These are phyloP conservation scores for Catocala nupta DNA, from an alignment of 2,888 invertebrate genomes.

Conservation along the genomic window DNA sequence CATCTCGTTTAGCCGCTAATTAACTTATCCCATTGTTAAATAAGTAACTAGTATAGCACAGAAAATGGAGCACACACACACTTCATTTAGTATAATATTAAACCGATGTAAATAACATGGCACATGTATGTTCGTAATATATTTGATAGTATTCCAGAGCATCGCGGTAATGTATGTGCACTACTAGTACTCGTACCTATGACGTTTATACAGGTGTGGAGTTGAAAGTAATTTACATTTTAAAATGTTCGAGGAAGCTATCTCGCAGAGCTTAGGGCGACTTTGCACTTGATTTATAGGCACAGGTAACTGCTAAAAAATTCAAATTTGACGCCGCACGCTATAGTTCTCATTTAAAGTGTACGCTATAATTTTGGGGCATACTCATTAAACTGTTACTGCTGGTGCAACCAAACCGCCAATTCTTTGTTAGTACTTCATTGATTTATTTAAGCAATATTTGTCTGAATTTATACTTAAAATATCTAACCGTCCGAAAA, in stretches of 20 bases:
- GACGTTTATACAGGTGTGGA: slow-evolving; percentile 46
- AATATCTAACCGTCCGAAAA: too few species aligned
- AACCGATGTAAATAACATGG: too few species aligned
- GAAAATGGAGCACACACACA: too few species aligned
- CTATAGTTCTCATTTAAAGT: slow-evolving; percentile 65
- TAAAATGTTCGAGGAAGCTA: slow-evolving; percentile 80
- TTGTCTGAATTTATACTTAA: too few species aligned
- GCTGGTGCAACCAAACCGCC: slow-evolving; percentile 26
- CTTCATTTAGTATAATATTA: too few species aligned
- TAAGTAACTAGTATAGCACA: too few species aligned
- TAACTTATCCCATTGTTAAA: background rate
- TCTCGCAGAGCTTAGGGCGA: slow-evolving; percentile 80
- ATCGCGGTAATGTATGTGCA: slow-evolving; percentile 1
- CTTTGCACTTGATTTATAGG: slow-evolving; percentile 84
- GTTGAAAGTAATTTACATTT: slow-evolving; percentile 81
- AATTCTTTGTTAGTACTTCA: background rate
- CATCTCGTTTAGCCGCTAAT: background rate
- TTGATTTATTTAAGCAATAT: background rate
- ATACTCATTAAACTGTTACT: slow-evolving; percentile 66
- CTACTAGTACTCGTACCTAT: background rate
- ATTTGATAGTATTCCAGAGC: background rate
- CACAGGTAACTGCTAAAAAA: slow-evolving; percentile 85
- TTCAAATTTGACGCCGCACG: slow-evolving; percentile 75
- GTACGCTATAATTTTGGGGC: slow-evolving; percentile 61
- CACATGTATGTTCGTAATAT: background rate